Evolutionary conservation across 2,888 invertebrate genomes (phyloP).

Genomic region (Morpho achilles): DNA sequence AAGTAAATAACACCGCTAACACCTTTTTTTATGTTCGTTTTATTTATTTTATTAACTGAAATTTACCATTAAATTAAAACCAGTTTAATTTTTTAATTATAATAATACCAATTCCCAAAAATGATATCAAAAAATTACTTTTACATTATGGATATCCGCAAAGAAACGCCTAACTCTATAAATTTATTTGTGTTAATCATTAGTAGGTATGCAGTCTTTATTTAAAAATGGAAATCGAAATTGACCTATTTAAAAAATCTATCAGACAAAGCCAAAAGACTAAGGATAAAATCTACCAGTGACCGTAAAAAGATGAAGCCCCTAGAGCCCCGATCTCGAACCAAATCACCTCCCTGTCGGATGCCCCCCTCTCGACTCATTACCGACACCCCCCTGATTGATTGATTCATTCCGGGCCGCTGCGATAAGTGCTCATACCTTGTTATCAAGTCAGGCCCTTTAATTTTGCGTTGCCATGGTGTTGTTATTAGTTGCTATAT

Average conservation of each 20-base stretch:
- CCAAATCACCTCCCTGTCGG: constrained; percentile 29
- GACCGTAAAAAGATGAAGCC: constrained; percentile 22
- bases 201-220: too few species aligned
- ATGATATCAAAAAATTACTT: too few species aligned
- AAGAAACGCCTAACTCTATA: too few species aligned
- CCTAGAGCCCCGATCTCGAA: constrained; percentile 18
- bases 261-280: constrained; percentile 2
- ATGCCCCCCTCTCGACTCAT: constrained; percentile 42
- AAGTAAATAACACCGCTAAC: too few species aligned
- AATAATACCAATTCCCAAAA: too few species aligned
- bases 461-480: constrained; percentile 24
- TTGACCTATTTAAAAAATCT: not conserved
- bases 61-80: too few species aligned
- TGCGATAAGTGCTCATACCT: constrained; percentile 58
- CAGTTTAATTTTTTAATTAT: too few species aligned
- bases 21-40: too few species aligned
- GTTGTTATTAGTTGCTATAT: constrained; percentile 10
- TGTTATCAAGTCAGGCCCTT: constrained; percentile 45
- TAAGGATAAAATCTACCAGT: constrained; percentile 14
- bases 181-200: too few species aligned
- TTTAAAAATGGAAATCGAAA: not conserved
- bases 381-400: constrained; percentile 45
- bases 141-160: too few species aligned
- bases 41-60: too few species aligned
- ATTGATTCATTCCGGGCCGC: constrained; percentile 52